Conservation (phyloP, 2,797 vertebrate species). For the Hylomyscus alleni region DNA sequence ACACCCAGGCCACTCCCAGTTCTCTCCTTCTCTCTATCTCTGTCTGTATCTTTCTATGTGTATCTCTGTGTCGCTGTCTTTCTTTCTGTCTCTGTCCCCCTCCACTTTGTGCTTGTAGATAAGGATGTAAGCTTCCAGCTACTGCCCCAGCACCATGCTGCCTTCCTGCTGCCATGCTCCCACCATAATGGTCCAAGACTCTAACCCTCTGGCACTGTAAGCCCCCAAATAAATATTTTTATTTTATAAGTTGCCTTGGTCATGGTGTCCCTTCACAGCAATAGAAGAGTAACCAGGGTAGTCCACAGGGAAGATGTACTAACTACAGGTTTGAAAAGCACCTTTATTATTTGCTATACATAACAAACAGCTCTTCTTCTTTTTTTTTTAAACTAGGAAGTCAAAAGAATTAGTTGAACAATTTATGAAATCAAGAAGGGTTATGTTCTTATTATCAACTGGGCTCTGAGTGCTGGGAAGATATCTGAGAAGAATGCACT, state of each 20-base stretch:
- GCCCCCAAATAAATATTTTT: not conserved
- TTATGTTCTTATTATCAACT: not conserved
- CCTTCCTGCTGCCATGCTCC: not conserved
- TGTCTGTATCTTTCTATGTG: not conserved
- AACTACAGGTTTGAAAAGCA: not conserved
- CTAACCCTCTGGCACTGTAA: not conserved
- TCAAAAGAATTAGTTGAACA: slow-evolving; percentile 49
- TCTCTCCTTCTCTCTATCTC: not conserved
- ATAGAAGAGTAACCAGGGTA: not conserved
- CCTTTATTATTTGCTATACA: slow-evolving; percentile 17
- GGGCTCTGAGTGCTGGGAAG: not conserved
- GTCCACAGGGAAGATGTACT: not conserved
- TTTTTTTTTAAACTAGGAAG: not conserved
- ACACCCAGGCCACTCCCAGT: not conserved
- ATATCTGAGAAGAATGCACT: not conserved
- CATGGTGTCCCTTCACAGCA: not conserved
- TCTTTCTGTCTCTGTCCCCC: not conserved
- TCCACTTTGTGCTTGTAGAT: not conserved
- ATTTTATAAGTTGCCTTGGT: not conserved
- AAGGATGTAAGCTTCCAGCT: not conserved
- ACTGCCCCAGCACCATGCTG: not conserved
- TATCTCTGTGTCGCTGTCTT: not conserved
- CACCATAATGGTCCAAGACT: not conserved
- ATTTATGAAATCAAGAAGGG: slow-evolving; percentile 16
- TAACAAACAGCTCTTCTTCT: slow-evolving; percentile 33